Percentiles rank a stretch among this genome's conserved stretches.
phyloP scores from a whole-genome alignment of 1,140 invertebrate genomes.

The Drosophila arawakana region DNA sequence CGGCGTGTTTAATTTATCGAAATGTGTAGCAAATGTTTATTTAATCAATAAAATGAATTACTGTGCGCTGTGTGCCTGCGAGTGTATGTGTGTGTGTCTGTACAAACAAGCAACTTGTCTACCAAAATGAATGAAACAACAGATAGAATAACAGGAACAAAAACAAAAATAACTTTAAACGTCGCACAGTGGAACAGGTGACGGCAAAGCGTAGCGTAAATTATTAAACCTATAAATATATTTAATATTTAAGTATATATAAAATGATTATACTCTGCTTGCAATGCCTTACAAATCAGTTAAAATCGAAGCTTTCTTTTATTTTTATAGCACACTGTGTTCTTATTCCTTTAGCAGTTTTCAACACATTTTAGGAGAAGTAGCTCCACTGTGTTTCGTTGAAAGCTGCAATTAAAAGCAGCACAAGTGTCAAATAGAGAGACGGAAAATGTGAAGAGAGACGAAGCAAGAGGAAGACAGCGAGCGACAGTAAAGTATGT shows the following conservation, averaged over 20 bases:
- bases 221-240: no score
- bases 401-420: constrained; percentile 46
- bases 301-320: no score
- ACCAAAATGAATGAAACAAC: constrained; percentile 66
- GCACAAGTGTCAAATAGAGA: constrained; percentile 38
- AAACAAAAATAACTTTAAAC: constrained; percentile 32
- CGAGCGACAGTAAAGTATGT: constrained; percentile 21
- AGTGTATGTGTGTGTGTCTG: constrained; percentile 16
- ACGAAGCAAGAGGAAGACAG: background rate
- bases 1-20: constrained; percentile 76
- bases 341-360: no score
- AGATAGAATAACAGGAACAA: constrained; percentile 39
- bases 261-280: no score
- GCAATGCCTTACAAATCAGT: no score
- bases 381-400: constrained; percentile 10
- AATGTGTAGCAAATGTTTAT: constrained; percentile 81
- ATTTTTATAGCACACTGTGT: no score
- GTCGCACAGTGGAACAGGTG: background rate
- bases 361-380: no score
- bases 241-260: no score
- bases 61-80: constrained; percentile 44
- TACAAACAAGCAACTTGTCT: constrained; percentile 59
- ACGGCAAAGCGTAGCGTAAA: no score
- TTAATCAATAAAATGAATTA: constrained; percentile 83
- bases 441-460: constrained; percentile 5